A percentile compares a stretch with the other conserved stretches of the same genome.
Evolutionary conservation across 1,140 invertebrate genomes (phyloP).

Genomic region (Stegodyphus dumicola): DNA sequence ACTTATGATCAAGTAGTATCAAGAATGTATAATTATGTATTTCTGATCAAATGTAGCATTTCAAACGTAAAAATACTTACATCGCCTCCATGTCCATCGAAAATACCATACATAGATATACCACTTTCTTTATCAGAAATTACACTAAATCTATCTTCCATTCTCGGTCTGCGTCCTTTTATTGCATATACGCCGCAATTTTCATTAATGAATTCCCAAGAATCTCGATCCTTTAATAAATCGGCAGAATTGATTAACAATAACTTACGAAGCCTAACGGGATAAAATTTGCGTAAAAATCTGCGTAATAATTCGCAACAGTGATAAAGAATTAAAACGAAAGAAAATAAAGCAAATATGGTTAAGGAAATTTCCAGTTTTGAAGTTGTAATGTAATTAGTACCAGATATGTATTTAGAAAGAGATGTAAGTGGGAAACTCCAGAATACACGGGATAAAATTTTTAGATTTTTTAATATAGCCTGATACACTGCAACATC

Average conservation of each 20-base stretch:
- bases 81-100: slow-evolving; percentile 95
- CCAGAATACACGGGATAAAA: slow-evolving; percentile 44
- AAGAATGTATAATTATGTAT: no score
- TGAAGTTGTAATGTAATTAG: slow-evolving; percentile 4
- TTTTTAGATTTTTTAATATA: slow-evolving; percentile 18
- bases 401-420: slow-evolving; percentile 23
- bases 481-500: slow-evolving; percentile 29
- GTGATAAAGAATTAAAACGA: slow-evolving; percentile 28
- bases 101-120: slow-evolving; percentile 89
- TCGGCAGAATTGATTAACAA: slow-evolving; percentile 14
- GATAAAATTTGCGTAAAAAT: neutral
- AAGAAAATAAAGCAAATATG: slow-evolving; percentile 16
- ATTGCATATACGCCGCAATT: slow-evolving; percentile 87
- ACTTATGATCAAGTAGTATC: no score
- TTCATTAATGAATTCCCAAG: slow-evolving; percentile 75
- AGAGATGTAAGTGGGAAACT: slow-evolving; percentile 36
- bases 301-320: slow-evolving; percentile 18
- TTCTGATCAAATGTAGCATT: no score
- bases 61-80: slow-evolving; percentile 67
- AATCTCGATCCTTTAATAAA: slow-evolving; percentile 9
- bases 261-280: neutral
- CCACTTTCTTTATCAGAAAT: slow-evolving; percentile 76
- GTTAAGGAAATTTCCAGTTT: slow-evolving; percentile 42
- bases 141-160: slow-evolving; percentile 93
- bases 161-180: slow-evolving; percentile 86